These are phyloP conservation scores for Zelleria hepariella DNA, from an alignment of 2,888 invertebrate species.

Conservation along the genomic window DNA sequence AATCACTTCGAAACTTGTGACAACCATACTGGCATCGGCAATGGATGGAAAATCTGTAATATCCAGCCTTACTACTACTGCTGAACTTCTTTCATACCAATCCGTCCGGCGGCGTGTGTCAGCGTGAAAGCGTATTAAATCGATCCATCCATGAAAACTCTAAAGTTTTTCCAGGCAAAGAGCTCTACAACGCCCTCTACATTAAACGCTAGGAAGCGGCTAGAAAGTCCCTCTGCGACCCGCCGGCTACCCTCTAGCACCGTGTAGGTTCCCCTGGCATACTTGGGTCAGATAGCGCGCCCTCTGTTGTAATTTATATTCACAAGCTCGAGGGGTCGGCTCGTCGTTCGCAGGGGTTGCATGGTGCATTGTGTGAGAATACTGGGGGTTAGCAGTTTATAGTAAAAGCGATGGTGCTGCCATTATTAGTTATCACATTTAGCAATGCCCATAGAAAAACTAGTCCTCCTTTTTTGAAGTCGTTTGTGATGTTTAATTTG, in stretches of 20 bases:
- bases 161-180: constrained; percentile 11
- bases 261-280: background rate
- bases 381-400: background rate
- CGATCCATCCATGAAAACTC: no score
- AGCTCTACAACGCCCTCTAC: constrained; percentile 12
- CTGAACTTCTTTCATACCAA: no score
- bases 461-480: no score
- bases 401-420: background rate
- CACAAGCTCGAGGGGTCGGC: background rate
- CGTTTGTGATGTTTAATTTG: no score
- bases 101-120: no score
- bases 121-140: no score
- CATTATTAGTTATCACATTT: no score
- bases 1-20: no score
- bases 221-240: background rate
- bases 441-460: no score
- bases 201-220: background rate
- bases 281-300: background rate
- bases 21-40: no score
- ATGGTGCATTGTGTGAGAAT: background rate
- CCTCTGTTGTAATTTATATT: background rate
- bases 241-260: background rate
- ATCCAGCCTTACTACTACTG: no score
- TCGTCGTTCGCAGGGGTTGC: background rate
- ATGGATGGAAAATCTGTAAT: no score